These are phyloP conservation scores for Babyrousa celebensis DNA, from an alignment of 2,797 vertebrate species.

Conservation along the genomic window DNA sequence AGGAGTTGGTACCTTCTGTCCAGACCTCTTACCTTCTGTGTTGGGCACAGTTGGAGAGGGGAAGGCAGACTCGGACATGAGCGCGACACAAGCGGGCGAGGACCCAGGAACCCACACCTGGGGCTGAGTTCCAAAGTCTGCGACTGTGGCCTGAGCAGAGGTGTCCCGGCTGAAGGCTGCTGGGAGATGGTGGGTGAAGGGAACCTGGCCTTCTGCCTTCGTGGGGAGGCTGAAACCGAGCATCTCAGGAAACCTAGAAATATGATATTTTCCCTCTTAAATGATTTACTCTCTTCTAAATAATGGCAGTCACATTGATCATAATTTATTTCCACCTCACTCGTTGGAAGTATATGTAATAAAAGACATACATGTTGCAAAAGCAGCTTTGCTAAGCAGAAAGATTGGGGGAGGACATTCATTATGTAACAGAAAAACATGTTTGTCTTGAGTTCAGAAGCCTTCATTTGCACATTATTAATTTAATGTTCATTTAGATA, in stretches of 20 bases:
- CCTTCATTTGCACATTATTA: neutral
- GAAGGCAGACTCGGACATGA: rapidly evolving
- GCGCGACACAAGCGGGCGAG: neutral
- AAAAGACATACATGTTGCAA: neutral
- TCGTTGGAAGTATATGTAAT: neutral
- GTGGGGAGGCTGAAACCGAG: neutral
- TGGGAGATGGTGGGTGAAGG: neutral
- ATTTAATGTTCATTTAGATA: neutral
- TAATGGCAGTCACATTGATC: neutral
- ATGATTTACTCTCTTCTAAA: neutral
- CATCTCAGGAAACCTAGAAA: neutral
- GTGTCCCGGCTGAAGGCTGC: rapidly evolving
- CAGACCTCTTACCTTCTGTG: neutral
- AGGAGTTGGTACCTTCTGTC: neutral
- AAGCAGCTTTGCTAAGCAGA: neutral
- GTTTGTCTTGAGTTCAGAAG: neutral
- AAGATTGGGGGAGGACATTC: neutral
- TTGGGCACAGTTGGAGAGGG: rapidly evolving
- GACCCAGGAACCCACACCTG: rapidly evolving
- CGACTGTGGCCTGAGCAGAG: neutral
- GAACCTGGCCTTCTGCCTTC: neutral
- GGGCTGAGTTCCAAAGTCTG: neutral
- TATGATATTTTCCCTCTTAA: neutral
- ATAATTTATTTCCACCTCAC: neutral
- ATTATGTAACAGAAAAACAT: neutral